phyloP scores from a whole-genome alignment of 1,140 invertebrate genomes.

The Phenacoccus solenopsis region DNA sequence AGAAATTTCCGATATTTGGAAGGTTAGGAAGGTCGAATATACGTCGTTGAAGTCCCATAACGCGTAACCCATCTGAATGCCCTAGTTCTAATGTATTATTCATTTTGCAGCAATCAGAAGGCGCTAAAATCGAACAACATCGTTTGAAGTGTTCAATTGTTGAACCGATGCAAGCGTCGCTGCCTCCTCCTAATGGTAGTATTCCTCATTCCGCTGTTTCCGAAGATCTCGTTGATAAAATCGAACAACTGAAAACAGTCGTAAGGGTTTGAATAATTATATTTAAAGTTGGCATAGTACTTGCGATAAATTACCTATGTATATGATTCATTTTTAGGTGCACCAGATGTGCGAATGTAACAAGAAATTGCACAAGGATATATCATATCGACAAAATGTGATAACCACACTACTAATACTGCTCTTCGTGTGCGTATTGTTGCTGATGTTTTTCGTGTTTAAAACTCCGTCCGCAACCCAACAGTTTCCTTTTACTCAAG shows the following conservation, averaged over 20 bases:
- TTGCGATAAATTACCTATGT: background rate
- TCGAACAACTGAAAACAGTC: slow-evolving; percentile 18
- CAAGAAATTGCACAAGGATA: slow-evolving; percentile 17
- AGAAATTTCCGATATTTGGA: slow-evolving; percentile 48
- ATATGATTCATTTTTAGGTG: slow-evolving; percentile 2
- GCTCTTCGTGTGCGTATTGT: background rate
- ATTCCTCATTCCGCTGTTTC: background rate
- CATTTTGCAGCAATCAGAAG: slow-evolving; percentile 20
- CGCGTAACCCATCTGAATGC: background rate
- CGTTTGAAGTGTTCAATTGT: slow-evolving; percentile 19
- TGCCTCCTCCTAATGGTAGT: slow-evolving; percentile 17
- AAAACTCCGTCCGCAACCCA: background rate
- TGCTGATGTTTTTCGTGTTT: background rate
- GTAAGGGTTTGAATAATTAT: slow-evolving; percentile 16
- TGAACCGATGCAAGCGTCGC: background rate
- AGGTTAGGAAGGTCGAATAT: no score
- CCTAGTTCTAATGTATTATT: background rate
- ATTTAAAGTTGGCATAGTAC: no score
- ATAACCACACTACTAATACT: background rate
- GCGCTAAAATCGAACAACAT: slow-evolving; percentile 23
- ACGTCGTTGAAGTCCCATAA: no score
- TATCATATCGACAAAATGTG: slow-evolving; percentile 14
- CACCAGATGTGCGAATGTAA: slow-evolving; percentile 7
- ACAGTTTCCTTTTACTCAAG: background rate
- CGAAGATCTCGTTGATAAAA: slow-evolving; percentile 21